Evolutionary conservation across 2,888 invertebrate species (phyloP).

Genomic region (Leucoptera coffeella): DNA sequence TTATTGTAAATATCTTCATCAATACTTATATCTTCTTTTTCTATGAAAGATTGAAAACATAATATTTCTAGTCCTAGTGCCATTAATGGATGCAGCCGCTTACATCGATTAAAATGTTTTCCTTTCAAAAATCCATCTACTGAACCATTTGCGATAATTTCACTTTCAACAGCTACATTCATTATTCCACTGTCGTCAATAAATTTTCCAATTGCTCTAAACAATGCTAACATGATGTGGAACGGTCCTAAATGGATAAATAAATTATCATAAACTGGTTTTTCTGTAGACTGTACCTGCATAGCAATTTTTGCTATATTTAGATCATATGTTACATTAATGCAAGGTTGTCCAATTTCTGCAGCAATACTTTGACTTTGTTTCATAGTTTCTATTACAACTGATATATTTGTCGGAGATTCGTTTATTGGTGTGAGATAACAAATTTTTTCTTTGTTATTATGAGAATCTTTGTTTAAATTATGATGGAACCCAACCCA

Average conservation of each 20-base stretch:
- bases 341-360: conserved; percentile 7
- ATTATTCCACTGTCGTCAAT: conserved; percentile 14
- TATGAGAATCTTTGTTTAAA: not conserved
- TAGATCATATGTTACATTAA: conserved; percentile 14
- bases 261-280: conserved; percentile 10
- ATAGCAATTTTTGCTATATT: conserved; percentile 13
- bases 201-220: conserved; percentile 15
- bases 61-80: conserved; percentile 6
- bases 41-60: conserved; percentile 6
- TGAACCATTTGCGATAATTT: conserved; percentile 13
- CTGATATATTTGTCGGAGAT: conserved; percentile 1
- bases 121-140: conserved; percentile 13
- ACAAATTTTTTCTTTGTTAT: not conserved
- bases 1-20: conserved; percentile 2
- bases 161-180: conserved; percentile 13
- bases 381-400: conserved; percentile 1
- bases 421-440: conserved; percentile 1
- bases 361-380: conserved; percentile 1
- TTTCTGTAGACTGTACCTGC: conserved; percentile 11
- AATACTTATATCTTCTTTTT: no score
- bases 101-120: conserved; percentile 17
- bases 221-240: conserved; percentile 13
- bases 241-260: conserved; percentile 13
- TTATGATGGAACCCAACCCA: conserved; percentile 1
- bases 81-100: conserved; percentile 9